These are phyloP conservation scores for Pluvianellus socialis DNA, from an alignment of 2,113 vertebrate genomes.

Conservation along the genomic window DNA sequence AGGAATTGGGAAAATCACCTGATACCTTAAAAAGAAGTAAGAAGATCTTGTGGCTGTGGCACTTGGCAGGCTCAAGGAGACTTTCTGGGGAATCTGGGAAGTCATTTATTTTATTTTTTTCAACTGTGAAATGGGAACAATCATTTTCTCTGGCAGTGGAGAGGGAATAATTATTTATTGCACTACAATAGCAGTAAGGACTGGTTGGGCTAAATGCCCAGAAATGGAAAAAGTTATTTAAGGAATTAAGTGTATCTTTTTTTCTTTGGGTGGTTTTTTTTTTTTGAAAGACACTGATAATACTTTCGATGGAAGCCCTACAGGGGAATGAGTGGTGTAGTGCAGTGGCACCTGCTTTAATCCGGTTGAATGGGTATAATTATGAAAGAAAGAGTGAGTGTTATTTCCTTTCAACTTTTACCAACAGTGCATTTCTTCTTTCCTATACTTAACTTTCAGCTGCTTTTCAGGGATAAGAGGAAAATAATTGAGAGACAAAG, in stretches of 20 bases:
- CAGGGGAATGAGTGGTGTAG: neutral
- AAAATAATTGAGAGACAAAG: neutral
- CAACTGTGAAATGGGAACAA: neutral
- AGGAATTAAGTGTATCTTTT: neutral
- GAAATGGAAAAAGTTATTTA: conserved; percentile 32
- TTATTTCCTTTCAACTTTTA: conserved; percentile 14
- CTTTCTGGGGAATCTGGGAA: neutral
- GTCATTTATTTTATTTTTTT: neutral
- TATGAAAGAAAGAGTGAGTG: neutral
- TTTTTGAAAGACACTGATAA: neutral
- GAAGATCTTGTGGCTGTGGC: neutral
- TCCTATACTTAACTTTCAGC: neutral
- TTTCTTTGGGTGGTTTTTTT: neutral
- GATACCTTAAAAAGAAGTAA: neutral
- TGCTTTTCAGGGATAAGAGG: neutral
- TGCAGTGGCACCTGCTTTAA: conserved; percentile 2
- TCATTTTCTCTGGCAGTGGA: neutral
- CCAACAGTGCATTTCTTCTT: neutral
- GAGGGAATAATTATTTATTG: conserved; percentile 46
- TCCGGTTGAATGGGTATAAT: neutral
- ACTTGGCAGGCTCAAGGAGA: neutral
- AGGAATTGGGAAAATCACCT: neutral
- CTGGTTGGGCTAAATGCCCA: conserved; percentile 39
- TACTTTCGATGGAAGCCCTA: neutral
- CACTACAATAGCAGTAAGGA: conserved; percentile 6